phyloP scores from a whole-genome alignment of 2,113 vertebrate genomes.

The Illadopsis cleaveri region DNA sequence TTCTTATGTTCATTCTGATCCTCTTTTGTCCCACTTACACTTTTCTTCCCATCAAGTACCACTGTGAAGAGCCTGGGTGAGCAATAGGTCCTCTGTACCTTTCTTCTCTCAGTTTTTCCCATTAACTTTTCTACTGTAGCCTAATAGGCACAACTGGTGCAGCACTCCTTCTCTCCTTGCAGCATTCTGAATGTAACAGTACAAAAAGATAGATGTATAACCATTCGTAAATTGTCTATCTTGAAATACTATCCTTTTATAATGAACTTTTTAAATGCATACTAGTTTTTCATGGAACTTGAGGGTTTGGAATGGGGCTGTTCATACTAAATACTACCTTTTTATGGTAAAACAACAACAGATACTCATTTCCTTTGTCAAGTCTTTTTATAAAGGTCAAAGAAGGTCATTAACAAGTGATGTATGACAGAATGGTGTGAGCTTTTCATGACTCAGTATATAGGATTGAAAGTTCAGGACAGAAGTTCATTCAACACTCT shows the following conservation, averaged over 20 bases:
- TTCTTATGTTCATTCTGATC: neutral
- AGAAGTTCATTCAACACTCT: slow-evolving; percentile 31
- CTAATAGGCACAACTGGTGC: neutral
- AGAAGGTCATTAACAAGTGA: neutral
- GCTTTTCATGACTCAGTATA: neutral
- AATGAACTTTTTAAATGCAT: neutral
- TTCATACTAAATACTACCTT: neutral
- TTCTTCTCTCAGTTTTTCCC: neutral
- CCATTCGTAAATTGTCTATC: neutral
- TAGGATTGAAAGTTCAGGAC: slow-evolving; percentile 26
- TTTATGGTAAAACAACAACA: neutral
- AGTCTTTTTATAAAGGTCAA: neutral
- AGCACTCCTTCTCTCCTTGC: neutral
- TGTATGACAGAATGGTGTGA: neutral
- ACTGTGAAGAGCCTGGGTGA: neutral
- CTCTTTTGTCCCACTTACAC: neutral
- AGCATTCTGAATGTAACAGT: neutral
- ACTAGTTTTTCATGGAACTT: neutral
- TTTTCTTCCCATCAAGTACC: neutral
- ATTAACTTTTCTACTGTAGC: neutral
- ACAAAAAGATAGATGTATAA: neutral
- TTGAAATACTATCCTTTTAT: neutral
- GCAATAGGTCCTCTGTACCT: neutral
- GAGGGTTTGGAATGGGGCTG: neutral
- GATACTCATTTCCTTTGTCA: neutral